A percentile compares a stretch with the other conserved stretches of the same genome.
phyloP scores from a whole-genome alignment of 1,140 invertebrate species.

The Arctopsyche grandis region DNA sequence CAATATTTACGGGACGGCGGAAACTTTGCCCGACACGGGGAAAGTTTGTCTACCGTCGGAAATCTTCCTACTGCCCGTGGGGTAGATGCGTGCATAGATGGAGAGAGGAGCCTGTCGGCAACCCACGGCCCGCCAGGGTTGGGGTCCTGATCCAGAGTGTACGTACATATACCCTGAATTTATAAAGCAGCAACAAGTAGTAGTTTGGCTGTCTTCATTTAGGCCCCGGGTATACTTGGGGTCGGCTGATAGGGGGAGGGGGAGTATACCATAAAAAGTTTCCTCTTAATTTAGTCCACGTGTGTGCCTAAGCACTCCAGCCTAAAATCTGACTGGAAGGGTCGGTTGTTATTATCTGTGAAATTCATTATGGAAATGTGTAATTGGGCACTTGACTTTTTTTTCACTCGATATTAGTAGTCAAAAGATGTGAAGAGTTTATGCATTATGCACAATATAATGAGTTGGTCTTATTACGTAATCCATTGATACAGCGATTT shows the following conservation, averaged over 20 bases:
- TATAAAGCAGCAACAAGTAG: slow-evolving; percentile 32
- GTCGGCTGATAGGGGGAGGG: neutral
- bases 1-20: slow-evolving; percentile 40
- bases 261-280: slow-evolving; percentile 30
- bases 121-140: neutral
- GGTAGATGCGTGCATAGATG: neutral
- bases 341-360: too few species aligned
- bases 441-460: too few species aligned
- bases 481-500: too few species aligned
- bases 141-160: neutral
- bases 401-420: too few species aligned
- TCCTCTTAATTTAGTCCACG: neutral
- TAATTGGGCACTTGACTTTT: too few species aligned
- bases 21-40: slow-evolving; percentile 32
- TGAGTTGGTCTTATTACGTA: too few species aligned
- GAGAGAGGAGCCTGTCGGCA: neutral
- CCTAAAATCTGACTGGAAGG: too few species aligned
- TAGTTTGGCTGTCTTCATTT: slow-evolving; percentile 6
- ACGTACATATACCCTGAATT: neutral
- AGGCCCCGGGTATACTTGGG: neutral
- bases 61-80: slow-evolving; percentile 12
- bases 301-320: too few species aligned
- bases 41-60: slow-evolving; percentile 39
- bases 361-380: too few species aligned
- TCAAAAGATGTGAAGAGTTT: too few species aligned